Percentiles rank a stretch among this genome's conserved stretches.
These are phyloP conservation scores for Chrysogorgia sp. DNA, from an alignment of 92 coral and sea anemone species.

Conservation along the genomic window DNA sequence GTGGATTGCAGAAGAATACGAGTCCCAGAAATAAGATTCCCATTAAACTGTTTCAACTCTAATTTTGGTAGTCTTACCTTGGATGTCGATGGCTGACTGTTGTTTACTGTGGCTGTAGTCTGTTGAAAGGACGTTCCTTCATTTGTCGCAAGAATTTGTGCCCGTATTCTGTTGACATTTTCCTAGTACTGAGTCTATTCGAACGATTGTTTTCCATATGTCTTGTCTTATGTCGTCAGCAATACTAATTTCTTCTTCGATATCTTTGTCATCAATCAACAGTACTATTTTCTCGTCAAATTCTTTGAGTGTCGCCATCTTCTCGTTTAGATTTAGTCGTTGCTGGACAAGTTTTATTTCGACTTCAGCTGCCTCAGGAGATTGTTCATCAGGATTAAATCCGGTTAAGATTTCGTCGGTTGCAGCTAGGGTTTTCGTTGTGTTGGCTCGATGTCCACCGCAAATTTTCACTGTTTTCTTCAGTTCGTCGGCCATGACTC, in stretches of 20 bases:
- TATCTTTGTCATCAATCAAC: background rate
- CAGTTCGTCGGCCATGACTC: background rate
- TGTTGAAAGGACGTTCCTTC: too few species aligned
- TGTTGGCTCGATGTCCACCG: background rate
- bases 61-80: constrained; percentile 18
- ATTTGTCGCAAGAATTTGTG: background rate
- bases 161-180: background rate
- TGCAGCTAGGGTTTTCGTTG: background rate
- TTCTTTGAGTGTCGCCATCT: too few species aligned
- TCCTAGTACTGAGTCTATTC: background rate
- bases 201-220: background rate
- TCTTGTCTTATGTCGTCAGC: background rate
- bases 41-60: background rate
- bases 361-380: background rate
- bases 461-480: background rate
- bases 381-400: background rate
- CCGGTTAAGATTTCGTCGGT: background rate
- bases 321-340: too few species aligned
- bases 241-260: background rate
- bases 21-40: constrained; percentile 24
- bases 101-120: background rate
- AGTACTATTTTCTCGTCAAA: background rate
- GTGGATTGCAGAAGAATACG: background rate
- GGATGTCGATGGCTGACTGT: background rate
- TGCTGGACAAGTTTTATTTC: background rate